A percentile compares a stretch with the other conserved stretches of the same genome.
Evolutionary conservation across 2,888 invertebrate species (phyloP).

Genomic region (Ischnus inquisitorius): DNA sequence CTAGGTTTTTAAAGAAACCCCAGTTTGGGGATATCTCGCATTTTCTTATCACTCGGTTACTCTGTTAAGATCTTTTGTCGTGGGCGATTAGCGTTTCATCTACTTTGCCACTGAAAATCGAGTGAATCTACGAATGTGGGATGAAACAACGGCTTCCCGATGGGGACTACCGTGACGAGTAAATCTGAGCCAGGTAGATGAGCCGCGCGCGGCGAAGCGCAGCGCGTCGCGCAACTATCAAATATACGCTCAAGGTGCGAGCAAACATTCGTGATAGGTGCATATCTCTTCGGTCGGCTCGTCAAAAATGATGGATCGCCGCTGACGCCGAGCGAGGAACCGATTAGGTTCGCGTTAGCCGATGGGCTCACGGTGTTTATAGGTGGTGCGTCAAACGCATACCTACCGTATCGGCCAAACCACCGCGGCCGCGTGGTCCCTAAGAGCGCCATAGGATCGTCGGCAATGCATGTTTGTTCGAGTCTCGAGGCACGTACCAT

Average conservation of each 20-base stretch:
- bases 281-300: conserved; percentile 47
- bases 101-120: background rate
- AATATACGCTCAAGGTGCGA: conserved; percentile 41
- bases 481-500: conserved; percentile 76
- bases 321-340: conserved; percentile 41
- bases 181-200: conserved; percentile 38
- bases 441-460: conserved; percentile 26
- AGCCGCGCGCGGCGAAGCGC: background rate
- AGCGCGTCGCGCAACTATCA: conserved; percentile 36
- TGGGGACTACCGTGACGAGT: background rate
- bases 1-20: too few relatives aligned
- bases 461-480: conserved; percentile 75
- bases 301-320: conserved; percentile 65
- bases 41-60: too few relatives aligned
- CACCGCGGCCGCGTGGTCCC: conserved; percentile 12
- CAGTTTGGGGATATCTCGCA: too few relatives aligned
- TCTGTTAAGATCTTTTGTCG: background rate
- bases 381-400: conserved; percentile 25
- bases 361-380: conserved; percentile 24
- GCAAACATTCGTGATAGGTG: conserved; percentile 57
- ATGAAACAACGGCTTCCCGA: background rate
- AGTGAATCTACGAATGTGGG: background rate
- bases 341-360: conserved; percentile 62
- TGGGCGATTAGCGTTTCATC: background rate
- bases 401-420: conserved; percentile 51